Base-by-base conservation (phyloP, 2,888 invertebrate genomes). In the Cynaeus angustus region DNA sequence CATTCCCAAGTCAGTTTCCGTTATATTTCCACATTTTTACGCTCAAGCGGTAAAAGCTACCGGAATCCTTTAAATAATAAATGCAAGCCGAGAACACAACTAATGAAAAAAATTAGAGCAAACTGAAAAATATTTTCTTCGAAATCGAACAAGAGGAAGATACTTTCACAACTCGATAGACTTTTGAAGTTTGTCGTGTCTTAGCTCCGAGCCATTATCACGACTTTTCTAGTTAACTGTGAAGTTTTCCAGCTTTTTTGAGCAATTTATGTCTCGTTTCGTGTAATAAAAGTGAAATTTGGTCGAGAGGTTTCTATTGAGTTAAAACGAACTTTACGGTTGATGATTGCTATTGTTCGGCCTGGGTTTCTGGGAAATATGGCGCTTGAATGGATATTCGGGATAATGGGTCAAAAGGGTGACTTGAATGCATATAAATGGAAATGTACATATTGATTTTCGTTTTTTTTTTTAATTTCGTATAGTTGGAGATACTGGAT, bases 281-380 rank as follows among this genome's bases (percentile, higher is more conserved):
- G 37, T n/a, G 7, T 7, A 8, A n/a, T 37, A 37, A 37, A 37
- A 37, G 37, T 37, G 37, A 37, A n/a, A 37, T 37, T 37, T 7
- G 37, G 37, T 37, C n/a, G 8, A 37, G 37, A n/a, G 37, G 1
- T 37, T n/a, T 37, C 37, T 37, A 37, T 37, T 37, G 9, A 37
- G 9, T 37, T 37, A 37, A 37, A n/a, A n/a, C 8, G 9, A 37
- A 37, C 37, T 37, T 37, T 37, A 37, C 37, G 37, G 37, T 37
- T 37, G 37, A 37, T 37, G 37, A 37, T 37, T 37, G n/a, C 37
- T 37, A 37, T 37, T 37, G 6, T 37, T 37, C 37, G 37, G 9
- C 7, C n/a, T 7, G 37, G 37, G 37, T 37, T 37, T 37, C n/a
- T n/a, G 37, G 37, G 37, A 37, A 8, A n/a, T n/a, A 37, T 37